Percentiles rank a stretch among this genome's conserved stretches.
Evolutionary conservation across 2,888 invertebrate genomes (phyloP).

Genomic region (Darwinula stevensoni): DNA sequence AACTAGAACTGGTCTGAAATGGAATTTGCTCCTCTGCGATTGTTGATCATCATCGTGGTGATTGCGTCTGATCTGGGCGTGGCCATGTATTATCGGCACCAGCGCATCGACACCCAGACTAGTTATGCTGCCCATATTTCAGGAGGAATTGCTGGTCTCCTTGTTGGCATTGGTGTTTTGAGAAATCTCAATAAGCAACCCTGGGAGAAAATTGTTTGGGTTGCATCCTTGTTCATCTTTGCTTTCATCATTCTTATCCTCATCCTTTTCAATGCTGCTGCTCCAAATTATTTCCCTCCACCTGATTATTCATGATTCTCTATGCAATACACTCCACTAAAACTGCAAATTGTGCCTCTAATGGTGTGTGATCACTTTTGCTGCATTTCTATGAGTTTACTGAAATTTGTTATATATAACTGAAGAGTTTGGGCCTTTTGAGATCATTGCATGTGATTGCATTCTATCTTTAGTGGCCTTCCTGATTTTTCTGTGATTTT

Average conservation of each 20-base stretch:
- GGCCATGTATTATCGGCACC: constrained; percentile 69
- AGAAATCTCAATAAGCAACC: constrained; percentile 43
- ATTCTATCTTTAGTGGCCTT: too few species aligned
- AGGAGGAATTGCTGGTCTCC: constrained; percentile 55
- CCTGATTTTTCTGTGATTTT: too few species aligned
- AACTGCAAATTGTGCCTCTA: too few species aligned
- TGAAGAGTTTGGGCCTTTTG: too few species aligned
- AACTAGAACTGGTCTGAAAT: constrained; percentile 95
- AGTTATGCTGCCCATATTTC: constrained; percentile 84
- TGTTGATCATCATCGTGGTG: constrained; percentile 48
- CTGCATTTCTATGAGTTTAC: too few species aligned
- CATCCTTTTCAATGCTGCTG: constrained; percentile 34
- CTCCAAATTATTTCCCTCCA: constrained; percentile 13
- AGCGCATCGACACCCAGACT: constrained; percentile 24
- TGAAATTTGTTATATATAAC: too few species aligned
- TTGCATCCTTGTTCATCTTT: constrained; percentile 41
- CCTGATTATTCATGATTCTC: too few species aligned
- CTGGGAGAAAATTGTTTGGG: constrained; percentile 55
- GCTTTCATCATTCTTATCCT: constrained; percentile 35
- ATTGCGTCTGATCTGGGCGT: constrained; percentile 57
- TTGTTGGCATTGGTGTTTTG: constrained; percentile 55
- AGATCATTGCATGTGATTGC: too few species aligned
- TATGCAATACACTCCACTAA: too few species aligned
- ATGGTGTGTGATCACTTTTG: too few species aligned
- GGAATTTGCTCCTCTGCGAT: constrained; percentile 64